Conservation (phyloP, 2,113 vertebrate species). For the Ellobius talpinus region DNA sequence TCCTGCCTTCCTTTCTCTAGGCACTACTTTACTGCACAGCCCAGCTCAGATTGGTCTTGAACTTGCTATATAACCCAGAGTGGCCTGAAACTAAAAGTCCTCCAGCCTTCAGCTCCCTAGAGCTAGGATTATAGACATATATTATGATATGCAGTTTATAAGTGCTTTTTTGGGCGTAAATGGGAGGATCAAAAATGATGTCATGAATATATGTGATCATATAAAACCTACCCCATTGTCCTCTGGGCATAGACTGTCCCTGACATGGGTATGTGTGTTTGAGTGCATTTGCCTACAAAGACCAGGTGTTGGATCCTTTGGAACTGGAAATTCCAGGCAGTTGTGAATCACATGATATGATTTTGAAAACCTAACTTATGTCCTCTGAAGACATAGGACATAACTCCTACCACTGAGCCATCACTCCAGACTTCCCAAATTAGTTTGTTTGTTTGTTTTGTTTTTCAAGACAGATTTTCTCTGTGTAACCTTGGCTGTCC, state of each 20-base stretch:
- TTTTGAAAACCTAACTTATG: not conserved
- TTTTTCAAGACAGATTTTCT: no score
- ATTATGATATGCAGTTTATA: not conserved
- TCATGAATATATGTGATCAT: not conserved
- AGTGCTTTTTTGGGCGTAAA: not conserved
- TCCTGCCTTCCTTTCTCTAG: not conserved
- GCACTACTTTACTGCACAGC: not conserved
- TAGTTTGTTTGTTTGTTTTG: no score
- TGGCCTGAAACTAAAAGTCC: not conserved
- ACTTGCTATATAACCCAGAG: no score
- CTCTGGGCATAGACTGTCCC: not conserved
- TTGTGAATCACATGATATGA: not conserved
- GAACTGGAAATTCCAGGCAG: not conserved
- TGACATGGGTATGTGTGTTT: not conserved
- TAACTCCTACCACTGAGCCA: not conserved
- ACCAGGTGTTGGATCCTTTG: not conserved
- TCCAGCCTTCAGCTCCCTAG: not conserved
- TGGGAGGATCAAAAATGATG: not conserved
- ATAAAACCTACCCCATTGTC: not conserved
- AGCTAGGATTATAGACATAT: not conserved
- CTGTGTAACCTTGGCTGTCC: no score
- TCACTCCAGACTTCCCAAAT: not conserved
- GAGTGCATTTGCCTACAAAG: not conserved
- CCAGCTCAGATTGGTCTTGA: not conserved
- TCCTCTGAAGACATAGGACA: not conserved